Evolutionary conservation across 2,113 vertebrate genomes (phyloP).

Genomic region (Sinocyclocheilus anophthalmus): DNA sequence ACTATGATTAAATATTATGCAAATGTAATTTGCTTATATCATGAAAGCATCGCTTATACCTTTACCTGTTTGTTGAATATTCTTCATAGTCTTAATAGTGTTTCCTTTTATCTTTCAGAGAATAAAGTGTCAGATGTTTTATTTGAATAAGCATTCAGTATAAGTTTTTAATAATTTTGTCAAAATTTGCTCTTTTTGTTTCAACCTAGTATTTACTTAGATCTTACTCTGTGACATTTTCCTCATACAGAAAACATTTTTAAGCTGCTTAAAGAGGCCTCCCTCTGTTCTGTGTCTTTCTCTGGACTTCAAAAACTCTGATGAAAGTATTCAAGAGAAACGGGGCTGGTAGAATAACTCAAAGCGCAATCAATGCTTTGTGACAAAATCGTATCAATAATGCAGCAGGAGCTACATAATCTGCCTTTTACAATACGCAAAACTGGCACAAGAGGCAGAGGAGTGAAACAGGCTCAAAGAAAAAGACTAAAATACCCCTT

Average conservation of each 20-base stretch:
- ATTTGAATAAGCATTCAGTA: not conserved
- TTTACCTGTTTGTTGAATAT: not conserved
- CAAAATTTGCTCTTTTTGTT: not conserved
- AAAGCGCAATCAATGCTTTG: slow-evolving; percentile 39
- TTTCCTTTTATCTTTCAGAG: not conserved
- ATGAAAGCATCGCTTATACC: not conserved
- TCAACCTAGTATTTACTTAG: not conserved
- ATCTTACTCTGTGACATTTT: not conserved
- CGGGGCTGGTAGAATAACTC: slow-evolving; percentile 39
- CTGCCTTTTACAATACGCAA: slow-evolving; percentile 31
- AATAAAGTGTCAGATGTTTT: not conserved
- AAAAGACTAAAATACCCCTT: slow-evolving; percentile 26
- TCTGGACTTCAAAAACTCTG: slow-evolving; percentile 5
- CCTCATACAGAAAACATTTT: slow-evolving; percentile 15
- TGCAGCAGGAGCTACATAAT: slow-evolving; percentile 40
- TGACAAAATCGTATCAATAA: slow-evolving; percentile 49
- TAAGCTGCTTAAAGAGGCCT: slow-evolving; percentile 39
- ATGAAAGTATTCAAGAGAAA: slow-evolving; percentile 46
- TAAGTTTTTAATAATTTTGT: not conserved
- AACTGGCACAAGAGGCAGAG: slow-evolving; percentile 22
- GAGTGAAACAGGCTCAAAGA: slow-evolving; percentile 25
- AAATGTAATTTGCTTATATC: not conserved
- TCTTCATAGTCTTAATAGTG: not conserved
- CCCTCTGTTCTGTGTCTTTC: slow-evolving; percentile 11
- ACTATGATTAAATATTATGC: not conserved